Base-by-base conservation (phyloP, 1,140 invertebrate species). In the Drosophila arawakana region DNA sequence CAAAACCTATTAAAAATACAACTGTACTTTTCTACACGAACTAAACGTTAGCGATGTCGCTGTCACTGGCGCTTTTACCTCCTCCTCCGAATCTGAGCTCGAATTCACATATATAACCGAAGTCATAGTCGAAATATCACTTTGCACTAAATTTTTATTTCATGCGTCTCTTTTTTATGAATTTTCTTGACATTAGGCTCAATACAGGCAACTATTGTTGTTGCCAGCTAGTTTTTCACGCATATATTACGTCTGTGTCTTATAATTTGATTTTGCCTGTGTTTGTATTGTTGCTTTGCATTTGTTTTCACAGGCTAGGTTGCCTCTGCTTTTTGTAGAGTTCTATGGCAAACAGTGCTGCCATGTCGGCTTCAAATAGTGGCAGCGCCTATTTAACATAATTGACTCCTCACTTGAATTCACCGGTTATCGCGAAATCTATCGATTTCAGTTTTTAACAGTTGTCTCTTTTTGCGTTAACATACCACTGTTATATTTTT, bases 11-110 rank as follows among this genome's bases (percentile, higher is more conserved):
- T 86, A 72, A 72, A 88, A 74, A 80, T 82, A 82, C 76, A 90
- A 90, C 85, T 89, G 84, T 90, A 90, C 80, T 89, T 84, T 90
- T 79, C 46, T 41, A 89, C 80, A 84, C 41, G 52, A 69, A 58
- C 59, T 66, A 62, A 67, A 61, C 58, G 39, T 59, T 43, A 39
- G 49, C 58, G 44, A 39, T 70, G 68, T 35, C 49, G 44, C 46
- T 70, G 68, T 35, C 49, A 66, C 35, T 63, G 50, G 41, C 57
- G 47, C 18, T 59, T 72, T 84, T 89, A 89, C 84, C 84, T 89
- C 84, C 41, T 90, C 84, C 44, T 89, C 84, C 11, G 84, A 81
- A 49, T 88, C 84, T 50, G 85, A 76, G 66, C 83, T 88, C 55
- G 78, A 67, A 57, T 89, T 81, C 52, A 89, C 85, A 72, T 72